A percentile compares a stretch with the other conserved stretches of the same genome.
Evolutionary conservation across 2,113 vertebrate genomes (phyloP).

Genomic region (Platysteira castanea): DNA sequence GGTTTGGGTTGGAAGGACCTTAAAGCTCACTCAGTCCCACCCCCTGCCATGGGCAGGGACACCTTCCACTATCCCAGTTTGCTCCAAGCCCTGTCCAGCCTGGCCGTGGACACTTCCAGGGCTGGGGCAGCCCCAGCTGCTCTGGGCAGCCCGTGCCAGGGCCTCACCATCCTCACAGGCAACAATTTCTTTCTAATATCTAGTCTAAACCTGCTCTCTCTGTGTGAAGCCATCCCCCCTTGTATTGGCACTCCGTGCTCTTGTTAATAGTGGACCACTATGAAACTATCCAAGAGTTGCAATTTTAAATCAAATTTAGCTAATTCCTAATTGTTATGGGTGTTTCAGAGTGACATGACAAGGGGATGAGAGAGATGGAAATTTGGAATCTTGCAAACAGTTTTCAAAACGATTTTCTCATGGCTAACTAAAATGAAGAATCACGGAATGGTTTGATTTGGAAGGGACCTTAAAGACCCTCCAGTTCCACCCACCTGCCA

Average conservation of each 20-base stretch:
- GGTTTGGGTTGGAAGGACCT: too few relatives aligned
- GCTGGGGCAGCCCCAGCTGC: background rate
- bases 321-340: rapidly evolving
- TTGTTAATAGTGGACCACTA: background rate
- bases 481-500: background rate
- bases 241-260: background rate
- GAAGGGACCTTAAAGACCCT: background rate
- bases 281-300: background rate
- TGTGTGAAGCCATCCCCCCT: background rate
- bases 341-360: background rate
- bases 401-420: background rate
- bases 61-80: rapidly evolving
- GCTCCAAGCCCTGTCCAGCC: rapidly evolving
- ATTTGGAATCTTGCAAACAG: background rate
- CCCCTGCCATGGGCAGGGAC: background rate
- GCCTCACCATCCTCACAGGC: rapidly evolving
- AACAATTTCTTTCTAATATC: background rate
- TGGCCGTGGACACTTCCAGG: background rate
- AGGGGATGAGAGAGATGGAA: background rate
- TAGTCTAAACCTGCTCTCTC: background rate
- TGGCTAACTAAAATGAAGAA: background rate
- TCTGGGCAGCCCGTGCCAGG: background rate
- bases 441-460: background rate
- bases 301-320: background rate
- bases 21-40: background rate